Conservation (phyloP, 1,140 invertebrate species). For the Hormaphis cornu region DNA sequence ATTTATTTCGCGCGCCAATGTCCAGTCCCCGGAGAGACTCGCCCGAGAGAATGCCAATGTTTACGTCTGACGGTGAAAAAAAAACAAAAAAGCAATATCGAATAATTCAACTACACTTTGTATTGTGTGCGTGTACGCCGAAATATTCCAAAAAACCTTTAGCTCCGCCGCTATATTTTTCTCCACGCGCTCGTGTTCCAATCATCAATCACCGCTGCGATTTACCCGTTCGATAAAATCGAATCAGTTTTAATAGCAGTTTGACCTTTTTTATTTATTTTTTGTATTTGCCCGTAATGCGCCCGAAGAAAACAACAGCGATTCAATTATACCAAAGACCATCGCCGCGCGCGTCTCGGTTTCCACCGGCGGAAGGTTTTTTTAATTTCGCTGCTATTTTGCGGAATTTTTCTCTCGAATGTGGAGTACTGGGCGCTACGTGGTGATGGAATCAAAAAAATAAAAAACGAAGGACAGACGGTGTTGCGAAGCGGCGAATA, state of each 20-base stretch:
- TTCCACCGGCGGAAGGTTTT: no score
- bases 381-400: no score
- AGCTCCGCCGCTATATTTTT: neutral
- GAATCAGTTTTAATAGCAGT: conserved; percentile 9
- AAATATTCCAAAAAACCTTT: conserved; percentile 10
- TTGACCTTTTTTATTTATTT: neutral
- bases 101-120: neutral
- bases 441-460: no score
- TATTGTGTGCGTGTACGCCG: neutral
- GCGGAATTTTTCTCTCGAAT: no score
- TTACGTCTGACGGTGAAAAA: neutral
- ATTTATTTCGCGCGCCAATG: conserved; percentile 18
- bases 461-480: no score
- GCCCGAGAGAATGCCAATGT: neutral
- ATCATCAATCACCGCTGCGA: conserved; percentile 13
- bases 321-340: neutral
- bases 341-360: no score
- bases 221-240: conserved; percentile 2
- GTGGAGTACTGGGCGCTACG: no score
- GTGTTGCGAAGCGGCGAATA: no score
- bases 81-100: neutral
- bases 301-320: no score
- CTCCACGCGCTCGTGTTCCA: neutral
- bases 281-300: no score
- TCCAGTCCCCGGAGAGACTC: conserved; percentile 17